Evolutionary conservation across 2,888 invertebrate species (phyloP).

Genomic region (Hetaerina titia): DNA sequence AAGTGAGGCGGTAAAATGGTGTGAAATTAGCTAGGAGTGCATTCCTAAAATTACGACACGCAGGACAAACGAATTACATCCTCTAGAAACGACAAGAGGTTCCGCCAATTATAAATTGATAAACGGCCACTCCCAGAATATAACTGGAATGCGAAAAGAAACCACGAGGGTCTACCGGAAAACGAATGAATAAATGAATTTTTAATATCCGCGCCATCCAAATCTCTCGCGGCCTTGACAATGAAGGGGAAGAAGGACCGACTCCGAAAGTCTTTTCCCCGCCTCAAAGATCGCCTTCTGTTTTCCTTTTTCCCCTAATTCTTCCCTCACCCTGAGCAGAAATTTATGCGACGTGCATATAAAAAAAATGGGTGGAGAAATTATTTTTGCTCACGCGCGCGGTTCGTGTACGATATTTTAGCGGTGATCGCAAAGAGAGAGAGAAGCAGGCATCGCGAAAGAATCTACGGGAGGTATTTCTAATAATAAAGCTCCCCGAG

Average conservation of each 20-base stretch:
- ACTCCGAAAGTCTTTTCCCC: neutral
- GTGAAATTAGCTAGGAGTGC: neutral
- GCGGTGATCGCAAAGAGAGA: conserved; percentile 2
- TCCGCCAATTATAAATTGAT: neutral
- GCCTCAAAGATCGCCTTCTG: neutral
- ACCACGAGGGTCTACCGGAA: neutral
- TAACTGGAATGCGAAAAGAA: neutral
- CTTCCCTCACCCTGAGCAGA: neutral
- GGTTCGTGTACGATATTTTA: neutral
- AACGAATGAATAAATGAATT: neutral
- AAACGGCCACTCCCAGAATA: neutral
- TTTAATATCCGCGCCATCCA: neutral
- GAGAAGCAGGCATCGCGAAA: neutral
- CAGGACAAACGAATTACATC: neutral
- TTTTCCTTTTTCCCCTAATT: neutral
- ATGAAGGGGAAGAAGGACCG: neutral
- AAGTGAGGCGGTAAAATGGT: neutral
- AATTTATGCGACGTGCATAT: neutral
- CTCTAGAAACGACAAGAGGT: neutral
- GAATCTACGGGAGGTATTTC: neutral
- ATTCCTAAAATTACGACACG: neutral
- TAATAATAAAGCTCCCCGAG: neutral
- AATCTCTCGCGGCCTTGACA: conserved; percentile 11
- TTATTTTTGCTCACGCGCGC: neutral
- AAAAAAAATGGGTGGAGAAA: neutral